Conservation (phyloP, 1,140 invertebrate species). For the Anastrepha ludens region DNA sequence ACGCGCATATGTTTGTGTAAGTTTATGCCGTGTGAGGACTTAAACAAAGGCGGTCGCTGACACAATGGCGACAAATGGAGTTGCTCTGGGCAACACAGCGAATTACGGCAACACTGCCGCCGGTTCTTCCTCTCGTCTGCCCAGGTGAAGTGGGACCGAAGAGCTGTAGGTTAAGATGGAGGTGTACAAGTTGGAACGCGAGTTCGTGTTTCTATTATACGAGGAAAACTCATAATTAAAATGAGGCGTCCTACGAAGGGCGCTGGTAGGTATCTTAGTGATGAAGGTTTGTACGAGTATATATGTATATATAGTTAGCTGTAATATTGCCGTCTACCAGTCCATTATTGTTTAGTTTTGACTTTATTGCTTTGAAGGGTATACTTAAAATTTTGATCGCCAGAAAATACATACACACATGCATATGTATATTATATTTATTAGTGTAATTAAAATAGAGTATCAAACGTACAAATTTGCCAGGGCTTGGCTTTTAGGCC, state of each 20-base stretch:
- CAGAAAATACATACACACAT: background rate
- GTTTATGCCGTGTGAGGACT: constrained; percentile 36
- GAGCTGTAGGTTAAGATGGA: background rate
- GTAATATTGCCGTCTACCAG: background rate
- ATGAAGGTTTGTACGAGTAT: background rate
- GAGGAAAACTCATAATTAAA: constrained; percentile 43
- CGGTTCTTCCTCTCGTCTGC: constrained; percentile 1
- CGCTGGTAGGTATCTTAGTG: too few relatives aligned
- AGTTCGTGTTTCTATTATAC: constrained; percentile 6
- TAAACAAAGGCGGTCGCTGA: constrained; percentile 58
- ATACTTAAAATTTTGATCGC: constrained; percentile 43
- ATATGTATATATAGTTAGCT: background rate
- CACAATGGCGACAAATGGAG: constrained; percentile 70
- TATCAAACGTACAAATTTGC: background rate
- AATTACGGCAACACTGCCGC: constrained; percentile 18
- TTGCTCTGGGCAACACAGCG: constrained; percentile 64
- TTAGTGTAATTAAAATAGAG: constrained; percentile 47
- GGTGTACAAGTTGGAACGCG: background rate
- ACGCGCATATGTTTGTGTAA: background rate
- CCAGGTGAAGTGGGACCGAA: too few relatives aligned
- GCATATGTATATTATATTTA: background rate
- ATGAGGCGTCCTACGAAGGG: constrained; percentile 16
- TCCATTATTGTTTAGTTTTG: background rate
- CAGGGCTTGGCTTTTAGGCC: too few relatives aligned
- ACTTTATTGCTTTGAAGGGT: background rate